Percentiles rank a stretch among this genome's conserved stretches.
These are phyloP conservation scores for Leptopilina drosophilae DNA, from an alignment of 2,888 invertebrate genomes.

Conservation along the genomic window DNA sequence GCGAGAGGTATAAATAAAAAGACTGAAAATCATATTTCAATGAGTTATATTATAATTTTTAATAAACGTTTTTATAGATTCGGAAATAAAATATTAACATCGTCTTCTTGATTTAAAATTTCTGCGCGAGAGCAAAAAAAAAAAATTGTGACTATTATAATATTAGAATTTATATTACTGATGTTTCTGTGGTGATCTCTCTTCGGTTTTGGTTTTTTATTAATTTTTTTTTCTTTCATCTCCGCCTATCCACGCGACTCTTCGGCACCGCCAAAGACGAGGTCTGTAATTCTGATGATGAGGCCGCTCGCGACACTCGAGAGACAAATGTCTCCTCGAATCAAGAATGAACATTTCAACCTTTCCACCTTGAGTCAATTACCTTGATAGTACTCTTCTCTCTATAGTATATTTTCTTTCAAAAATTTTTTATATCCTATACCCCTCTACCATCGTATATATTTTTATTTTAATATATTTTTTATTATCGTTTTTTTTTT, in stretches of 20 bases:
- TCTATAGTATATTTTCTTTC: background rate
- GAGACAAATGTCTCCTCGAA: constrained; percentile 70
- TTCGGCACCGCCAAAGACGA: constrained; percentile 70
- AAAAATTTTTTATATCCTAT: background rate
- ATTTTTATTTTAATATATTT: no score
- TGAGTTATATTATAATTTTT: no score
- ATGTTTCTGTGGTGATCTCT: constrained; percentile 60
- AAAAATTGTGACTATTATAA: constrained; percentile 34
- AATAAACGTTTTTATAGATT: background rate
- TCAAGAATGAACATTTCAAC: constrained; percentile 67
- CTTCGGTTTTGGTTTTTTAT: constrained; percentile 58
- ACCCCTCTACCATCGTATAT: no score
- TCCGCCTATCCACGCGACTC: constrained; percentile 77
- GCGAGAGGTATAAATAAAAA: no score
- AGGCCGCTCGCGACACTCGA: constrained; percentile 76
- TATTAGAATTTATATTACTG: constrained; percentile 43
- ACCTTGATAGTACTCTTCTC: constrained; percentile 8
- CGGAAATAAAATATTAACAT: constrained; percentile 15
- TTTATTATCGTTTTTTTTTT: no score
- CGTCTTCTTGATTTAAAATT: constrained; percentile 8
- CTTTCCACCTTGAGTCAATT: constrained; percentile 50
- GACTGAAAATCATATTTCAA: no score
- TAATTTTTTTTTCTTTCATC: constrained; percentile 54
- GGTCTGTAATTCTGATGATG: constrained; percentile 76
- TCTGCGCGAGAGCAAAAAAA: no score